Evolutionary conservation across 2,888 invertebrate species (phyloP).

Genomic region (Lithophane leautieri): DNA sequence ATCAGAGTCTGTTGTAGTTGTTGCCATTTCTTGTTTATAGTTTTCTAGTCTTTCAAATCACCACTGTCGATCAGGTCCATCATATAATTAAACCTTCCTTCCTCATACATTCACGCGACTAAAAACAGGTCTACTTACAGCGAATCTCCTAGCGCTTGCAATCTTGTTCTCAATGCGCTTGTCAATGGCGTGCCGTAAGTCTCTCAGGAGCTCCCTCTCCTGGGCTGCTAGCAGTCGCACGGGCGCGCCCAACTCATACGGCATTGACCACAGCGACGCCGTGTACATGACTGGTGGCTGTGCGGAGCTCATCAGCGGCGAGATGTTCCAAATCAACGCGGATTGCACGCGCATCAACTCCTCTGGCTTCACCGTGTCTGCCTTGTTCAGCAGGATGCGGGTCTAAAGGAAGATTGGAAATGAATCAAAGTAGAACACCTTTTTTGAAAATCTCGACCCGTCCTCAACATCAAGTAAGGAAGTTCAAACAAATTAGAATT

Average conservation of each 20-base stretch:
- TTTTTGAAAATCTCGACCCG: not conserved
- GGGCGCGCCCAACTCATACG: slow-evolving; percentile 95
- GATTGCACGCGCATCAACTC: slow-evolving; percentile 98
- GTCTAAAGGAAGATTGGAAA: slow-evolving; percentile 89
- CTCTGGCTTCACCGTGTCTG: slow-evolving; percentile 97
- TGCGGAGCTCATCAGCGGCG: slow-evolving; percentile 98
- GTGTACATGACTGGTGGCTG: slow-evolving; percentile 98
- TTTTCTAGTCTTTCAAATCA: not conserved
- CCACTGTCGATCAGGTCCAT: not conserved
- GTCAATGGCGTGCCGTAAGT: slow-evolving; percentile 95
- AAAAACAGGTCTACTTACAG: slow-evolving; percentile 91
- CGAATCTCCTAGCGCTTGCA: slow-evolving; percentile 97
- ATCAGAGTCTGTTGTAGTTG: not conserved
- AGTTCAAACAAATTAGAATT: not conserved
- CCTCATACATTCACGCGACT: not conserved
- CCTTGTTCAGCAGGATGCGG: slow-evolving; percentile 98
- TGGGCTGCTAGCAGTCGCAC: slow-evolving; percentile 95
- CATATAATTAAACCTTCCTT: not conserved
- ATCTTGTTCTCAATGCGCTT: slow-evolving; percentile 98
- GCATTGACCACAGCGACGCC: slow-evolving; percentile 96
- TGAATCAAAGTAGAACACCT: not conserved
- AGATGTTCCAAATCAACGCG: slow-evolving; percentile 98
- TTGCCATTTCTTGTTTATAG: no score
- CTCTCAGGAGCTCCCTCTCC: slow-evolving; percentile 96
- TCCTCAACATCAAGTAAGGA: not conserved